A percentile compares a stretch with the other conserved stretches of the same genome.
Evolutionary conservation across 2,888 invertebrate genomes (phyloP).

Genomic region (Smittia sp.): DNA sequence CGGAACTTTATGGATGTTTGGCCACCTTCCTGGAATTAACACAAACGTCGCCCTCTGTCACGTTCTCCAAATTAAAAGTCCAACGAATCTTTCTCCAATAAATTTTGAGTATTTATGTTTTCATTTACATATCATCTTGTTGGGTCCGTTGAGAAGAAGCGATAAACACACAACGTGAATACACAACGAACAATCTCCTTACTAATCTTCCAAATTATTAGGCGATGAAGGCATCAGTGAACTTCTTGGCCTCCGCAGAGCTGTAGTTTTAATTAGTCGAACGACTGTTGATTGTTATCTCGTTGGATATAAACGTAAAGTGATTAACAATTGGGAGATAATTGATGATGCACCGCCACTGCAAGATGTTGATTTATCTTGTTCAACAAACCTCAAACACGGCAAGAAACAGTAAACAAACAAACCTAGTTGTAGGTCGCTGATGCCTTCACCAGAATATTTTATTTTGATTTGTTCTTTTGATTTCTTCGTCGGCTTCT

Average conservation of each 20-base stretch:
- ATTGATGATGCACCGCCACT: conserved; percentile 14
- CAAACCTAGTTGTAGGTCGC: conserved; percentile 15
- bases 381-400: conserved; percentile 16
- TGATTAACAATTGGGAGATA: neutral
- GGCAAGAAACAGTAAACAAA: neutral
- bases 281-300: neutral
- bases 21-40: conserved; percentile 37
- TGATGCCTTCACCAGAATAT: neutral
- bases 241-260: neutral
- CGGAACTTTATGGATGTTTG: conserved; percentile 10
- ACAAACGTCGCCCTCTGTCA: neutral
- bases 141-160: conserved; percentile 13
- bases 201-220: conserved; percentile 21
- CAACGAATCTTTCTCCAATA: conserved; percentile 23
- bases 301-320: neutral
- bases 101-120: conserved; percentile 40
- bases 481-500: conserved; percentile 1
- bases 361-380: neutral
- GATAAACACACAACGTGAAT: neutral
- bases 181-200: neutral
- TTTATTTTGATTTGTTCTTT: neutral
- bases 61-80: neutral
- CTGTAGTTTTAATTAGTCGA: neutral
- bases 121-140: conserved; percentile 42
- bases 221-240: conserved; percentile 9